These are phyloP conservation scores for Chaetogeoica ovagalla DNA, from an alignment of 2,888 invertebrate species.

Conservation along the genomic window DNA sequence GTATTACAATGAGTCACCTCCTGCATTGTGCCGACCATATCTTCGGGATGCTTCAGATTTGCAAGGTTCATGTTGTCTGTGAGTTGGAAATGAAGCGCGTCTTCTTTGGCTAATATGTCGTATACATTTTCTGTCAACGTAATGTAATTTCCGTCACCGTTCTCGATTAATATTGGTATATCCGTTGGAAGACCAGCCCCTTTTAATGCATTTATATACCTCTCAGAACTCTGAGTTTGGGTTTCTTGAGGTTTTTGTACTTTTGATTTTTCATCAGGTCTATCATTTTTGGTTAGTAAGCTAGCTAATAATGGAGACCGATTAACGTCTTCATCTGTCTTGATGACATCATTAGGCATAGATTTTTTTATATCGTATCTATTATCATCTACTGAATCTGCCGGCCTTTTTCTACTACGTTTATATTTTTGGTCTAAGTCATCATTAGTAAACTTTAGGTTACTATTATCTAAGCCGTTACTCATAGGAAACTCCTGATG, in stretches of 20 bases:
- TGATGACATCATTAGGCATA: constrained; percentile 31
- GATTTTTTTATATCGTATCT: constrained; percentile 35
- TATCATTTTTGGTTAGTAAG: constrained; percentile 63
- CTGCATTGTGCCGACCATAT: constrained; percentile 47
- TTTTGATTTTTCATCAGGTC: constrained; percentile 60
- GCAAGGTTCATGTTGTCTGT: constrained; percentile 53
- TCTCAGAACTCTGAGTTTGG: constrained; percentile 54
- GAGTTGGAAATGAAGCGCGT: constrained; percentile 55
- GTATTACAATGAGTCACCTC: constrained; percentile 54
- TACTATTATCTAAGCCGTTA: constrained; percentile 41
- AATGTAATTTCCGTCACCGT: constrained; percentile 68
- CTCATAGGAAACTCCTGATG: constrained; percentile 37
- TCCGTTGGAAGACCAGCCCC: constrained; percentile 60
- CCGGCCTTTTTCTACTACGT: constrained; percentile 40
- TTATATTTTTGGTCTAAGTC: constrained; percentile 40
- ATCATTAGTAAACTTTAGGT: constrained; percentile 26
- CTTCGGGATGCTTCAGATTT: constrained; percentile 53
- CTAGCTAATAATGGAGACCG: constrained; percentile 59
- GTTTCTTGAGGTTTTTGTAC: constrained; percentile 59
- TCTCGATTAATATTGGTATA: constrained; percentile 67
- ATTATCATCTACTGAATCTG: constrained; percentile 39
- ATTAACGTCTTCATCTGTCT: constrained; percentile 52
- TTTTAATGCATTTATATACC: constrained; percentile 58
- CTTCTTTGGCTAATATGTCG: constrained; percentile 55
- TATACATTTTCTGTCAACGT: constrained; percentile 69